Percentiles rank a stretch among this genome's conserved stretches.
Conservation (phyloP, 2,888 invertebrate species). For the Axea sp. region DNA sequence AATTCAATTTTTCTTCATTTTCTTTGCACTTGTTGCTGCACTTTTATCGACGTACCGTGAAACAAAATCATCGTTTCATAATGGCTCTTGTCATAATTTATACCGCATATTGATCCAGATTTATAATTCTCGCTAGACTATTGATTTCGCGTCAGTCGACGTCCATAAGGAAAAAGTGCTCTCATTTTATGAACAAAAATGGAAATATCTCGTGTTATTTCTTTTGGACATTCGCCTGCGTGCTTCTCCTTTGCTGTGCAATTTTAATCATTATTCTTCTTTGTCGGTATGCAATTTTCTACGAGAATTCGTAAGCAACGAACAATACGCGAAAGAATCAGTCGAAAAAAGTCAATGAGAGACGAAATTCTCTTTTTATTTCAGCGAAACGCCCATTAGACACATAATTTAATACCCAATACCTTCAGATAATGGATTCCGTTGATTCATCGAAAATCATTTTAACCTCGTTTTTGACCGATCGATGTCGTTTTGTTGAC, state of each 20-base stretch:
- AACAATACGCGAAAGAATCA: conserved; percentile 29
- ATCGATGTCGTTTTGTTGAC: conserved; percentile 33
- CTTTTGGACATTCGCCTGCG: conserved; percentile 12
- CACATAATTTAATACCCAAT: conserved; percentile 32
- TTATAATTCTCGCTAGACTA: conserved; percentile 41
- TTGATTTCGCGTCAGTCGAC: conserved; percentile 36
- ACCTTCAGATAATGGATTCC: conserved; percentile 19
- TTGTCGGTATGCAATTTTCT: conserved; percentile 32
- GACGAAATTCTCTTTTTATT: conserved; percentile 21
- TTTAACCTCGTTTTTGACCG: conserved; percentile 29
- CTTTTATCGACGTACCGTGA: too few relatives aligned
- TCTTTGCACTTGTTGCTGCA: conserved; percentile 9
- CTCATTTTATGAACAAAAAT: conserved; percentile 20
- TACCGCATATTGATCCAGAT: conserved; percentile 27
- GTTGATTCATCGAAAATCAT: conserved; percentile 44
- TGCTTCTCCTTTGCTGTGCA: conserved; percentile 4
- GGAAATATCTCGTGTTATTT: conserved; percentile 39
- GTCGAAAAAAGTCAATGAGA: neutral
- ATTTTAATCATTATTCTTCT: conserved; percentile 44
- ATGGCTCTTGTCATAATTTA: conserved; percentile 21
- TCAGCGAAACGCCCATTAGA: conserved; percentile 33
- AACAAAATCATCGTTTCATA: conserved; percentile 22
- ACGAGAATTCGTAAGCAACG: conserved; percentile 32
- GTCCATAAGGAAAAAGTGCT: conserved; percentile 6
- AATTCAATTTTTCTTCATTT: conserved; percentile 22